These are phyloP conservation scores for Gari tellinella DNA, from an alignment of 2,888 invertebrate species.

Conservation along the genomic window DNA sequence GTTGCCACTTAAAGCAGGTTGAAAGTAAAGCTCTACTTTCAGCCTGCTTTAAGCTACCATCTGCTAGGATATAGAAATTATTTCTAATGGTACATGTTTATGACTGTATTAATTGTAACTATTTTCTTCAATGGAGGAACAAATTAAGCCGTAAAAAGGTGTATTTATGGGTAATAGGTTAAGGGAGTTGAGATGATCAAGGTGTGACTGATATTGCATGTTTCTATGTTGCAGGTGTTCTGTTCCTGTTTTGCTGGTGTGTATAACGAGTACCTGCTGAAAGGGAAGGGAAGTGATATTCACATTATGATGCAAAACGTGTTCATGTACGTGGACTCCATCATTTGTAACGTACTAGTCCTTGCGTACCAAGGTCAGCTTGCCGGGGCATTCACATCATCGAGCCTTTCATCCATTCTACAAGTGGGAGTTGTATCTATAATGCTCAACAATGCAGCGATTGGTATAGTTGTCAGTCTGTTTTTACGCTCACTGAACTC, in stretches of 20 bases:
- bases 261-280: slow-evolving; percentile 96
- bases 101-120: no score
- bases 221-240: slow-evolving; percentile 89
- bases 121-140: no score
- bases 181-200: no score
- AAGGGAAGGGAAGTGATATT: slow-evolving; percentile 92
- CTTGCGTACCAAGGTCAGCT: slow-evolving; percentile 89
- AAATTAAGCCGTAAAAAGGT: no score
- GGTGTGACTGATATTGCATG: no score
- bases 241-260: slow-evolving; percentile 98
- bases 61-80: no score
- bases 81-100: no score
- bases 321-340: slow-evolving; percentile 97
- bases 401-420: slow-evolving; percentile 80
- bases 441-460: slow-evolving; percentile 94
- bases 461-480: slow-evolving; percentile 97
- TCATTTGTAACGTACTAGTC: slow-evolving; percentile 93
- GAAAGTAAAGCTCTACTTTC: no score
- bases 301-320: slow-evolving; percentile 97
- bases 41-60: no score
- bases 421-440: slow-evolving; percentile 90
- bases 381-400: slow-evolving; percentile 87
- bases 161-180: no score
- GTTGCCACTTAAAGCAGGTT: no score
- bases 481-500: slow-evolving; percentile 97